Percentiles rank a stretch among this genome's conserved stretches.
Evolutionary conservation across 2,797 vertebrate genomes (phyloP).

Genomic region (Tenualosa ilisha): DNA sequence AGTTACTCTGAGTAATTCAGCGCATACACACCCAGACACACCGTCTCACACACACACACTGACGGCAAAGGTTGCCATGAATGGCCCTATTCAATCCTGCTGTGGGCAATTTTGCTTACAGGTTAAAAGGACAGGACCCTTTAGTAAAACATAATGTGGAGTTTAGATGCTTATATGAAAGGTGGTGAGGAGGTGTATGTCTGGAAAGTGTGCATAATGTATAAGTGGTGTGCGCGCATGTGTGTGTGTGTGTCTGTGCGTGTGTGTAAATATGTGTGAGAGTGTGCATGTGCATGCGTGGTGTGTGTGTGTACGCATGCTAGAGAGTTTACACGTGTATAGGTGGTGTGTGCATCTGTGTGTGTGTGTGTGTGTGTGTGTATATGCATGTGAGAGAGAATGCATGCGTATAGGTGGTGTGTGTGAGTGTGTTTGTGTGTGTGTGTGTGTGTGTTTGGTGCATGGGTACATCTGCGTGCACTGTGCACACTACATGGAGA

Average conservation of each 20-base stretch:
- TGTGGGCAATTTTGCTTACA: not conserved
- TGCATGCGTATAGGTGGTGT: constrained; percentile 36
- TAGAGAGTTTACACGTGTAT: not conserved
- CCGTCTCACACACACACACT: too few species aligned
- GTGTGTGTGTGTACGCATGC: not conserved
- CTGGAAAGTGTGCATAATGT: too few species aligned
- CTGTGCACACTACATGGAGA: constrained; percentile 18
- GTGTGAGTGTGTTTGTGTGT: constrained; percentile 42
- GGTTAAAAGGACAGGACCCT: too few species aligned
- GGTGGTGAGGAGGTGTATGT: too few species aligned
- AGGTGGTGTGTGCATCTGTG: not conserved
- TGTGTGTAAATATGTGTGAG: constrained; percentile 25
- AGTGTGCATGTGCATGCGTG: too few species aligned
- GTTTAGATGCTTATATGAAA: too few species aligned
- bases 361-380: not conserved
- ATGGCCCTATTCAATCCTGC: not conserved
- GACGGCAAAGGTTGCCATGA: too few species aligned
- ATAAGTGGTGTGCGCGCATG: not conserved
- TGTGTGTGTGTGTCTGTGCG: constrained; percentile 26
- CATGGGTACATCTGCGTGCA: constrained; percentile 23
- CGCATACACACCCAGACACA: too few species aligned
- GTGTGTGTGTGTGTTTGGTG: constrained; percentile 39
- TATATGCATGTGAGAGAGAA: constrained; percentile 36
- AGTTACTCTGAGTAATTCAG: not conserved
- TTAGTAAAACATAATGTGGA: too few species aligned